Evolutionary conservation across 2,797 vertebrate genomes (phyloP), one percentile per base, ranked within the genome.

Genomic region (Acanthurus tractus): DNA sequence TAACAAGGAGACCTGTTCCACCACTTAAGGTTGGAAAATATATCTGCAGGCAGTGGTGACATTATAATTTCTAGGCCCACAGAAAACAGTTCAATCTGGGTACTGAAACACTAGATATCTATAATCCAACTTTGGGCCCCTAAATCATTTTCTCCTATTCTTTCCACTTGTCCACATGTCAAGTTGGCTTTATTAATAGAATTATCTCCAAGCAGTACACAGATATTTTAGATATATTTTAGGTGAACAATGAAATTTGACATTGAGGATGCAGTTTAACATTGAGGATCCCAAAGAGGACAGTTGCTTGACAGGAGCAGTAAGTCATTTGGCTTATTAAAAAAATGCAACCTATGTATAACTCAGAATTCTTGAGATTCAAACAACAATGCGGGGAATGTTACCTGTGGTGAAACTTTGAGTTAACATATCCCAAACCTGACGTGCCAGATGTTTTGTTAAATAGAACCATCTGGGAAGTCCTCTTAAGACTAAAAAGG

Each of bases 81-180:
- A 63, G 69, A 68, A 56, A 65, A 54, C 45, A 53, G 65, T 17
- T 70, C 61, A 76, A 14, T 38, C 0, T 2, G 63, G 48, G 42
- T 23, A 10, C 57, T 56, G 53, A 72, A 72, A 84, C 79, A 77
- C 48, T 52, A 29, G 38, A 54, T 82, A 56, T 29, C 49, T 68
- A 17, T 52, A 75, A 73, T 79, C 57, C 70, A 70, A 50, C 58
- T 54, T 40, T 63, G 54, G 62, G 50, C 3, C 36, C 29, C 45
- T 69, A 40, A 68, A 74, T 76, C 72, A 57, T 77, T 63, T 34
- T 20, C 9, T 58, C 11, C n/a, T 17, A 17, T 69, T 70, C 56
- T 68, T 34, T 45, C 63, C 4, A 7, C 12, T 10, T 5, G 12
- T 64, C 36, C 25, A 29, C 25, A 4, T 29, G 67, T 61, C 20